phyloP scores from a whole-genome alignment of 2,797 vertebrate genomes.

The Erithacus rubecula region DNA sequence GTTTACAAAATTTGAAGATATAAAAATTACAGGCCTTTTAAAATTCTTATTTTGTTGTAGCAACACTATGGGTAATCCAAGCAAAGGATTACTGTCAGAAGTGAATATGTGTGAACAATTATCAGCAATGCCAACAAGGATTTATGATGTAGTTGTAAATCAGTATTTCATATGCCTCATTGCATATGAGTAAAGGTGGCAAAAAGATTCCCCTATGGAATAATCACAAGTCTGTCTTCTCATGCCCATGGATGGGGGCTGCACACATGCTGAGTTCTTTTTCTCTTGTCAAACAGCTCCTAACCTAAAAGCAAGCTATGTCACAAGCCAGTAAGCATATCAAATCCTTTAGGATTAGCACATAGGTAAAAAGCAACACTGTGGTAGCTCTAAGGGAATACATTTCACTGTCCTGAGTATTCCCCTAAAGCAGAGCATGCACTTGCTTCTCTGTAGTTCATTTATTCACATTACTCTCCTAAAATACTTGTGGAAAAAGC shows the following conservation, averaged over 20 bases:
- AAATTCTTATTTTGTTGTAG: neutral
- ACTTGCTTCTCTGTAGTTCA: neutral
- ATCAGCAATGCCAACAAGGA: neutral
- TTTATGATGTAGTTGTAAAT: neutral
- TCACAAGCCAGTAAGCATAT: neutral
- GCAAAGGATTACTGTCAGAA: neutral
- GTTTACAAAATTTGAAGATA: neutral
- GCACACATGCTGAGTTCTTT: neutral
- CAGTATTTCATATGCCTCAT: neutral
- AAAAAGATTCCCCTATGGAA: neutral
- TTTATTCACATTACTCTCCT: neutral
- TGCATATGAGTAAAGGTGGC: neutral
- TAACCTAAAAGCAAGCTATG: neutral
- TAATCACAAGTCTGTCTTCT: neutral
- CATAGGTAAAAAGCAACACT: neutral
- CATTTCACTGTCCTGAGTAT: neutral
- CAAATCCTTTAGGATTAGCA: neutral
- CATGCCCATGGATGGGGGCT: accelerated
- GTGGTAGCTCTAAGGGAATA: neutral
- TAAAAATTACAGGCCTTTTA: neutral
- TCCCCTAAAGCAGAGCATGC: neutral
- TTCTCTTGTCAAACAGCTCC: neutral
- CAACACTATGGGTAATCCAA: neutral
- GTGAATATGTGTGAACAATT: neutral
- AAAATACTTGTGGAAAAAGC: neutral